phyloP scores from a whole-genome alignment of 2,888 invertebrate genomes.

The Drosophila falleni region DNA sequence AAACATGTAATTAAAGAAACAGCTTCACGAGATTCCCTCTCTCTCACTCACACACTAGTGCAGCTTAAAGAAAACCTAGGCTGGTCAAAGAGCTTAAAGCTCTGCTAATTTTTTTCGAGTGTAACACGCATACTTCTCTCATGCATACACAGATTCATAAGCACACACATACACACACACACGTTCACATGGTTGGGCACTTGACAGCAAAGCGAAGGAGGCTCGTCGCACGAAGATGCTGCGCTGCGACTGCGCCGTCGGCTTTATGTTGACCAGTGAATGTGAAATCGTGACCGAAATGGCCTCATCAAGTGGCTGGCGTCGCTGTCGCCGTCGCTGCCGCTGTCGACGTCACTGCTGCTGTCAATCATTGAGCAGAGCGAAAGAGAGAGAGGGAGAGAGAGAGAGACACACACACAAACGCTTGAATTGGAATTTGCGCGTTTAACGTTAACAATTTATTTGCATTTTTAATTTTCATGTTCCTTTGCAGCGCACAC shows the following conservation, averaged over 20 bases:
- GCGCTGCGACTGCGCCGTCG: conserved; percentile 56
- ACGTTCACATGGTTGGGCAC: conserved; percentile 27
- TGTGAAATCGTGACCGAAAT: conserved; percentile 78
- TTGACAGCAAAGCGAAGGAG: conserved; percentile 66
- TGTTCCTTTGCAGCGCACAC: conserved; percentile 51
- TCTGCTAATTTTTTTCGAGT: conserved; percentile 32
- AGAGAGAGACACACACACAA: conserved; percentile 10
- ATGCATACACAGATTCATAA: conserved; percentile 22
- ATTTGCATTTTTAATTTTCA: conserved; percentile 82
- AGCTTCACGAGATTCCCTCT: conserved; percentile 1
- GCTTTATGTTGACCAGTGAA: conserved; percentile 51
- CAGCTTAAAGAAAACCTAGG: neutral
- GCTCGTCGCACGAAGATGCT: conserved; percentile 63
- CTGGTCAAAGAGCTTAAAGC: conserved; percentile 13
- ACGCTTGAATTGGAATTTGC: conserved; percentile 66
- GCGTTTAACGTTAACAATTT: conserved; percentile 78
- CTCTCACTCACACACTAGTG: neutral
- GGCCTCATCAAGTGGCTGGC: conserved; percentile 71
- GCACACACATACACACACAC: conserved; percentile 18
- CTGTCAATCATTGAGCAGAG: conserved; percentile 31
- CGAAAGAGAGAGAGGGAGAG: neutral
- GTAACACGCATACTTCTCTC: conserved; percentile 45
- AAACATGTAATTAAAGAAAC: conserved; percentile 57
- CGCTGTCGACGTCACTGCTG: conserved; percentile 13
- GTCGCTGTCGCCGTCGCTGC: conserved; percentile 6